Conservation (phyloP, 1,140 invertebrate species). For the Sesamia nonagrioides region DNA sequence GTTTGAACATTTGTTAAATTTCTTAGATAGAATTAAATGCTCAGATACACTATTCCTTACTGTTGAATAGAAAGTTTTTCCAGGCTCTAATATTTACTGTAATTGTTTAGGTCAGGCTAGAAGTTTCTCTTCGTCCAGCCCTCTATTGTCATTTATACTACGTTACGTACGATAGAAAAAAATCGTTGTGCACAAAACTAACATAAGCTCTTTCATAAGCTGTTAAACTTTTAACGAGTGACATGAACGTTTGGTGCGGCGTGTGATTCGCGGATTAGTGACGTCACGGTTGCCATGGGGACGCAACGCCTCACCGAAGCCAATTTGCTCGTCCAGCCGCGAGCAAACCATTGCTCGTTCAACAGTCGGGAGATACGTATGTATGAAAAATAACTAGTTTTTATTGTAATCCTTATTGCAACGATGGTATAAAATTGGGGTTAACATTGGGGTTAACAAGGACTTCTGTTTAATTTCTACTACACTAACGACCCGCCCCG, state of each 20-base stretch:
- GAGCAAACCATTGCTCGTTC: conserved; percentile 26
- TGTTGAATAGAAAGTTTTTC: too few relatives aligned
- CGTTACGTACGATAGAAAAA: background rate
- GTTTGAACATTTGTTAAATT: too few relatives aligned
- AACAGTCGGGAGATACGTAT: background rate
- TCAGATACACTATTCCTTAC: too few relatives aligned
- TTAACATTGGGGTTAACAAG: too few relatives aligned
- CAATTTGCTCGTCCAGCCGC: conserved; percentile 35
- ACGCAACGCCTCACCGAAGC: conserved; percentile 30
- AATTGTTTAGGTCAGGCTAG: too few relatives aligned
- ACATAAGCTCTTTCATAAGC: background rate
- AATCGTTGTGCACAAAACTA: background rate
- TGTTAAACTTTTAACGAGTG: conserved; percentile 31
- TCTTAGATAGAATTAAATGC: too few relatives aligned
- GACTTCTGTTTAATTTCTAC: too few relatives aligned
- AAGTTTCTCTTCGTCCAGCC: background rate
- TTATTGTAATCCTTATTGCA: background rate
- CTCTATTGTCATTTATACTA: background rate
- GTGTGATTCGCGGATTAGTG: conserved; percentile 43
- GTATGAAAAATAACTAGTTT: conserved; percentile 1
- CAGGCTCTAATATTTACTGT: too few relatives aligned
- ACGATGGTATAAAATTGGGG: background rate
- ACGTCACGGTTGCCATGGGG: conserved; percentile 34
- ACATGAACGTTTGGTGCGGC: conserved; percentile 22
- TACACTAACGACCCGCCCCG: too few relatives aligned